Evolutionary conservation across 2,797 vertebrate species (phyloP).

Genomic region (Propithecus perrieri): DNA sequence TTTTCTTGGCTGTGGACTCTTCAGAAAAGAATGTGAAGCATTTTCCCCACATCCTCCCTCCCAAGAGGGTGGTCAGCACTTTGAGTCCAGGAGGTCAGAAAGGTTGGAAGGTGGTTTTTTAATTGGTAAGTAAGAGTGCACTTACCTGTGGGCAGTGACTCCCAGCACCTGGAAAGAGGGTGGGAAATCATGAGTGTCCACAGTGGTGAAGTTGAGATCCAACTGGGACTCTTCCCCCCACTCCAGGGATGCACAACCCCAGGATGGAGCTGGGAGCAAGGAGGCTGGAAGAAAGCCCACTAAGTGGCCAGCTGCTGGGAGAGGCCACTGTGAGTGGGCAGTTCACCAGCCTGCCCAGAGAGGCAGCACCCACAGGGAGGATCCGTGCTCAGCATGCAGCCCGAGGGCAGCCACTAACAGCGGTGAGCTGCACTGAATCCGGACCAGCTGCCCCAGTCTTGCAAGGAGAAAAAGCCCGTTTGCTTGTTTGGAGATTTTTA

Average conservation of each 20-base stretch:
- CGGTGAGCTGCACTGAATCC: background rate
- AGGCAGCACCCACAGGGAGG: background rate
- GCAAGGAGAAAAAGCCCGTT: background rate
- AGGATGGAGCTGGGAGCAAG: background rate
- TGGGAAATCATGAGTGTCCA: background rate
- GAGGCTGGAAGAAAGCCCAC: background rate
- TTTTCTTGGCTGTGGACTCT: conserved; percentile 61
- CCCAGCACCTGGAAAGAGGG: background rate
- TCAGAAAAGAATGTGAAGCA: conserved; percentile 74
- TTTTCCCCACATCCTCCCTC: conserved; percentile 75
- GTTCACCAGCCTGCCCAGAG: background rate
- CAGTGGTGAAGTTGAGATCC: background rate
- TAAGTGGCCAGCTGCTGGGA: background rate
- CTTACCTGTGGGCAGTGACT: conserved; percentile 5
- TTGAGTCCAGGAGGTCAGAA: background rate
- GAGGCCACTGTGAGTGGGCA: background rate
- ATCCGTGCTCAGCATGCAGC: background rate
- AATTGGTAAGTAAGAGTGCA: too few species aligned
- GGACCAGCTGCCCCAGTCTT: background rate
- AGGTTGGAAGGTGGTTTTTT: background rate
- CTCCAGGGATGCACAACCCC: background rate
- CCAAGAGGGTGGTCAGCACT: background rate
- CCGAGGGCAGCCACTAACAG: background rate
- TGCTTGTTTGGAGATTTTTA: background rate
- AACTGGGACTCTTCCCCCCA: background rate